phyloP scores from a whole-genome alignment of 2,797 vertebrate genomes.

The Esox lucius region DNA sequence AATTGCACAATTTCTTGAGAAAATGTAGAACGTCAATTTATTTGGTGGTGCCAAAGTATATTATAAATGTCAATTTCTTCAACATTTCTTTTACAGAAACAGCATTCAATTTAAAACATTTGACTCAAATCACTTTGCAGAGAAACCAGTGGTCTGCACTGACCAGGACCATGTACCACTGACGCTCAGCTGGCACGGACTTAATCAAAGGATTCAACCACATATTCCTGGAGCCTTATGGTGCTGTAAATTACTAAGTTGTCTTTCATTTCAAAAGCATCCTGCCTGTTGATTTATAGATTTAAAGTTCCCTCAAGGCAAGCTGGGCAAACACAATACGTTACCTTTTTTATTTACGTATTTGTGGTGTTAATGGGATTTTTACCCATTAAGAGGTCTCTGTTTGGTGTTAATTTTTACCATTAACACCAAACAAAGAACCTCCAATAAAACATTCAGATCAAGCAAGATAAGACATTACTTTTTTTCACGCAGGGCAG shows the following conservation, averaged over 20 bases:
- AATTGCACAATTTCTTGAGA: too few species aligned
- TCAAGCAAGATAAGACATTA: not conserved
- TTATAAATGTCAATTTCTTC: too few species aligned
- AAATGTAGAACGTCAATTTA: too few species aligned
- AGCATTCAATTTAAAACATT: not conserved
- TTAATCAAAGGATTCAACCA: not conserved
- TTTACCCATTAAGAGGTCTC: slow-evolving; percentile 8
- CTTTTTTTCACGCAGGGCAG: not conserved
- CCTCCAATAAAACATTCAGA: not conserved
- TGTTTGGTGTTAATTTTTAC: not conserved
- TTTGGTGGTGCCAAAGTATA: too few species aligned
- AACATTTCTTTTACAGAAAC: too few species aligned
- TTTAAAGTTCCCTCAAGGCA: not conserved
- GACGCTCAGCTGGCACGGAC: not conserved
- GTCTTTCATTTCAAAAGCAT: slow-evolving; percentile 1
- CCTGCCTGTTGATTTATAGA: slow-evolving; percentile 8
- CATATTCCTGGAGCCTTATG: not conserved
- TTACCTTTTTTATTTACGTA: too few species aligned
- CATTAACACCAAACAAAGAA: slow-evolving; percentile 17
- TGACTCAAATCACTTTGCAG: not conserved
- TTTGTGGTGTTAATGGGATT: too few species aligned
- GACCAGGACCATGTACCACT: not conserved
- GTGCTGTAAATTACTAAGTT: slow-evolving; percentile 11
- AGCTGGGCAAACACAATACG: not conserved
- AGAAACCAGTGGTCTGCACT: not conserved